Conservation (phyloP, 2,113 vertebrate species). For the Rhizomys pruinosus region DNA sequence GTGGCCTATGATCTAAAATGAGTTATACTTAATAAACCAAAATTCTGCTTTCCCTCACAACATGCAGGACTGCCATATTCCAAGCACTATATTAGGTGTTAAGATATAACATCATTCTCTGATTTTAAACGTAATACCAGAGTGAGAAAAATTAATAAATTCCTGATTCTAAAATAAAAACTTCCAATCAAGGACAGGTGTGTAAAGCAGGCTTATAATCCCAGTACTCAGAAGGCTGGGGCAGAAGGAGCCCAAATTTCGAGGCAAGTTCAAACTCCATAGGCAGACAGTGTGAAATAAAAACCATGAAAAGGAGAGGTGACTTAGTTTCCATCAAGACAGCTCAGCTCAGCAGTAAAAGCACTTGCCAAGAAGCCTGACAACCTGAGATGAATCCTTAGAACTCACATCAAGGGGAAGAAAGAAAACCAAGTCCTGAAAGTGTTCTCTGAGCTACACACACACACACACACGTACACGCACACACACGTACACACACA, state of each 20-base stretch:
- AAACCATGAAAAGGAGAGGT: background rate
- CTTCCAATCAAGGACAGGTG: background rate
- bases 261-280: background rate
- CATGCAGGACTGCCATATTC: too few relatives aligned
- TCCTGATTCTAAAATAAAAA: background rate
- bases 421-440: background rate
- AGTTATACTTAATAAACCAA: background rate
- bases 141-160: conserved; percentile 6
- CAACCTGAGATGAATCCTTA: background rate
- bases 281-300: background rate
- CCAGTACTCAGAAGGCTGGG: too few relatives aligned
- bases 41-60: too few relatives aligned
- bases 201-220: too few relatives aligned
- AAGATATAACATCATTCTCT: background rate
- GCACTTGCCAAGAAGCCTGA: too few relatives aligned
- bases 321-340: background rate
- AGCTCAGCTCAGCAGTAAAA: too few relatives aligned
- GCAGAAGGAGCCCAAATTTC: background rate
- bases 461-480: background rate
- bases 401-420: background rate
- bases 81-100: background rate
- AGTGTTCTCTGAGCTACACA: background rate
- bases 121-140: background rate
- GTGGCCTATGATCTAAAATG: background rate
- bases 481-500: background rate